Conservation (phyloP, 2,888 invertebrate species). For the Hedya salicella region DNA sequence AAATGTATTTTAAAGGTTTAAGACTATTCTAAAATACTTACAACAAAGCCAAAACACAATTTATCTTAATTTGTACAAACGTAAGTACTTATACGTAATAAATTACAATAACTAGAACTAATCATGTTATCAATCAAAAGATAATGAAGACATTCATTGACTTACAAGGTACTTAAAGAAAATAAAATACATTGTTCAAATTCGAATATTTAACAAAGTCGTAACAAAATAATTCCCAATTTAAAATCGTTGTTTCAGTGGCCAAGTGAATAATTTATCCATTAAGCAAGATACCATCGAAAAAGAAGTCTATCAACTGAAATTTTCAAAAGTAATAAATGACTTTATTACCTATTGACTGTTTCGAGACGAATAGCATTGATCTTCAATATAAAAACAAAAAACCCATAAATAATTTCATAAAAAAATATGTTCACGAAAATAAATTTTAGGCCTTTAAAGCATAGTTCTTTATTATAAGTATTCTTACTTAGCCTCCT, state of each 20-base stretch:
- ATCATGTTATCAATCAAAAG: neutral
- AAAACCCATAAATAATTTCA: neutral
- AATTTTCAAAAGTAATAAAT: neutral
- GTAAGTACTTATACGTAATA: too few species aligned
- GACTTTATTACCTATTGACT: neutral
- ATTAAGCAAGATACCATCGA: neutral
- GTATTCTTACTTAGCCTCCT: constrained; percentile 5
- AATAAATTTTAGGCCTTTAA: constrained; percentile 26
- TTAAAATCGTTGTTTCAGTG: constrained; percentile 10
- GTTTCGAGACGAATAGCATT: neutral
- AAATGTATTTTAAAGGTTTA: neutral
- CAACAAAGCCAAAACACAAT: neutral
- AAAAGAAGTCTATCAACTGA: neutral
- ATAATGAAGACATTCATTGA: neutral
- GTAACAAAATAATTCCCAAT: constrained; percentile 5
- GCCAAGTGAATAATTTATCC: constrained; percentile 8
- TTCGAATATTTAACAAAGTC: neutral
- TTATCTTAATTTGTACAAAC: neutral
- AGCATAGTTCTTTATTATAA: neutral
- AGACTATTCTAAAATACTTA: neutral
- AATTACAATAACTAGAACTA: too few species aligned
- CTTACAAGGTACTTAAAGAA: neutral
- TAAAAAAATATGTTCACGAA: neutral
- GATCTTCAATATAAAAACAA: neutral
- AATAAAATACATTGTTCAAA: neutral